Percentiles rank a stretch among this genome's conserved stretches.
phyloP scores from a whole-genome alignment of 2,797 vertebrate genomes.

The Megaceryle alcyon region DNA sequence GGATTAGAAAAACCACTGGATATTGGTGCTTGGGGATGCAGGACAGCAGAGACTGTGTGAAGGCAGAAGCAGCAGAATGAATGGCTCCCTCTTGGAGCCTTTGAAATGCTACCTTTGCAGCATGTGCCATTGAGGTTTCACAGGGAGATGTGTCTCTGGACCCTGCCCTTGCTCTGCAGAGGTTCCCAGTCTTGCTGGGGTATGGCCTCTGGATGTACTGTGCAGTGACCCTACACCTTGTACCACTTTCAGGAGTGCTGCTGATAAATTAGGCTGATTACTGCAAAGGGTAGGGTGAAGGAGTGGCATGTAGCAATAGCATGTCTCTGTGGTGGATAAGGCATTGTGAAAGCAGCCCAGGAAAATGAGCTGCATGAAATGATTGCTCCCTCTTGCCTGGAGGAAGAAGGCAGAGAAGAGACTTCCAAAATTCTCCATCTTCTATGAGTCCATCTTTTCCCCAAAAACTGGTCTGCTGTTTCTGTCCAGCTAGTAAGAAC shows the following conservation, averaged over 20 bases:
- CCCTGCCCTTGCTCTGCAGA: background rate
- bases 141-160: background rate
- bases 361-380: rapidly evolving
- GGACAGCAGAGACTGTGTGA: background rate
- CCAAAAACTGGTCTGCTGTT: background rate
- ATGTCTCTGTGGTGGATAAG: background rate
- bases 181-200: background rate
- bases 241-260: background rate
- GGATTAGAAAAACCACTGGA: background rate
- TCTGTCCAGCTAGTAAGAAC: background rate
- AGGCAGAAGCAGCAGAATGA: background rate
- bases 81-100: background rate
- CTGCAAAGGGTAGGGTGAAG: background rate
- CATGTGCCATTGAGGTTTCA: rapidly evolving
- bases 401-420: background rate
- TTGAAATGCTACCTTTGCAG: background rate
- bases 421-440: background rate
- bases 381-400: rapidly evolving
- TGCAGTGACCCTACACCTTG: too few relatives aligned
- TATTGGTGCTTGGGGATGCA: background rate
- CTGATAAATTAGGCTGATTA: background rate
- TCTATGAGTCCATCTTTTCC: background rate
- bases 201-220: background rate
- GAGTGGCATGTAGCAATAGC: background rate
- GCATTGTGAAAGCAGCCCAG: background rate